phyloP scores from a whole-genome alignment of 2,797 vertebrate genomes.

The Syngnathus acus region DNA sequence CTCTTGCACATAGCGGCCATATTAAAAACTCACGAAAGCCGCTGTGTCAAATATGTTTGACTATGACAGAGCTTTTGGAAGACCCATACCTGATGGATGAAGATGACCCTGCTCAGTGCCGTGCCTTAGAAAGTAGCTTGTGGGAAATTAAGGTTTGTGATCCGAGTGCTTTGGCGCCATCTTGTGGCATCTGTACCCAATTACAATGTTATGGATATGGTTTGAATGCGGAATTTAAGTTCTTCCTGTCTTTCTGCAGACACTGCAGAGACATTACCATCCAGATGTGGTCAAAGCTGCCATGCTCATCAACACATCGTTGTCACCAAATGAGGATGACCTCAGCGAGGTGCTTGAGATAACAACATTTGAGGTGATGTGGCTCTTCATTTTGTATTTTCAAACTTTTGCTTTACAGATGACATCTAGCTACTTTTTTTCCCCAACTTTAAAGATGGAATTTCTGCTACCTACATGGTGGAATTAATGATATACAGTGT shows the following conservation, averaged over 20 bases:
- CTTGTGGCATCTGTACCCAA: too few relatives aligned
- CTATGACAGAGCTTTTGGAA: constrained; percentile 50
- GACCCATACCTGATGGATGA: constrained; percentile 84
- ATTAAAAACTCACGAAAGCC: background rate
- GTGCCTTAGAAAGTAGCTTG: constrained; percentile 86
- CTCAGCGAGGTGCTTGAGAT: constrained; percentile 77
- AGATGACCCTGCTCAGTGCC: constrained; percentile 76
- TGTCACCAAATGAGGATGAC: constrained; percentile 75
- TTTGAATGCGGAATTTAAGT: too few relatives aligned
- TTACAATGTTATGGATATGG: too few relatives aligned
- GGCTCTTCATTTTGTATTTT: background rate
- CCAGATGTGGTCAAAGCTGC: constrained; percentile 86
- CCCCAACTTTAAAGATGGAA: too few relatives aligned
- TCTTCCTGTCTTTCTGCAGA: constrained; percentile 53
- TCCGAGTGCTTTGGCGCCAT: too few relatives aligned
- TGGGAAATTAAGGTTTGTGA: constrained; percentile 87
- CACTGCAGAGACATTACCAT: constrained; percentile 87
- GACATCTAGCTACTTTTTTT: background rate
- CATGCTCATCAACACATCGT: constrained; percentile 68
- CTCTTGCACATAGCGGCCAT: background rate
- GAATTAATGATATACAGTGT: background rate
- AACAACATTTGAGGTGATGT: constrained; percentile 75
- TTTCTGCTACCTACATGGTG: background rate
- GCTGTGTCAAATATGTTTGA: background rate
- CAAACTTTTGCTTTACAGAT: background rate